Base-by-base conservation (phyloP, 2,888 invertebrate species). In the Stratiomys singularior region DNA sequence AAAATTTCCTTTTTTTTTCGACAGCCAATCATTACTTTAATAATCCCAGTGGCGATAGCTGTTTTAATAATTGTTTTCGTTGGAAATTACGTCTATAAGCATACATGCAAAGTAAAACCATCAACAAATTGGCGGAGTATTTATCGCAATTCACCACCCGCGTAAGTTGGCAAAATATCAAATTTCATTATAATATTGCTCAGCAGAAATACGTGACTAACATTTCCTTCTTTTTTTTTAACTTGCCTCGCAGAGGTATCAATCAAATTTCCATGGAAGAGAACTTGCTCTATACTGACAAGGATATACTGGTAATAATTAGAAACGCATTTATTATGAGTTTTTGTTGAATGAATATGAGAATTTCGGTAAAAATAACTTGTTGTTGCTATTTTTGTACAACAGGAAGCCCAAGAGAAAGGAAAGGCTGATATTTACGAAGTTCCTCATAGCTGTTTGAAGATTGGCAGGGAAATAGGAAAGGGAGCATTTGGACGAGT, bases 401-500 rank as follows among this genome's bases (percentile, higher is more conserved):
- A 52, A 21, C 46, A 86, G 85, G 84, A 86, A 78, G 85, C 85
- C 0, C 84, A 85, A 76, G 82, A 82, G 0, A 79, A 84, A 69
- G 85, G 85, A 0, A 80, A 85, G 60, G 84, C 84, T 0, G 86
- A 86, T 52, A 82, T 83, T 15, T 85, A 84, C 28, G 87, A 86
- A 81, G 82, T 86, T 15, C 83, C 86, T 0, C 85, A 84, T 44
- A 81, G 81, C n/a, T 83, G 84, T 7, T 80, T 86, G 5, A 82
- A 80, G 5, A 82, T 86, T 64, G 90, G 82, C 80, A 87, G 25
- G 82, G 89, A 81, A 82, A 90, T 94, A 81, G 94, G 94, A 0
- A 91, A 91, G 81, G 94, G 94, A 0, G 93, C 93, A 7, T 95
- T 94, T 84, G 94, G 94, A 0, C 88, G 89, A 63, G 94, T 94